Evolutionary conservation across 2,113 vertebrate species (phyloP), one percentile per base, ranked within the genome.

Genomic region (Cyrtonyx montezumae): DNA sequence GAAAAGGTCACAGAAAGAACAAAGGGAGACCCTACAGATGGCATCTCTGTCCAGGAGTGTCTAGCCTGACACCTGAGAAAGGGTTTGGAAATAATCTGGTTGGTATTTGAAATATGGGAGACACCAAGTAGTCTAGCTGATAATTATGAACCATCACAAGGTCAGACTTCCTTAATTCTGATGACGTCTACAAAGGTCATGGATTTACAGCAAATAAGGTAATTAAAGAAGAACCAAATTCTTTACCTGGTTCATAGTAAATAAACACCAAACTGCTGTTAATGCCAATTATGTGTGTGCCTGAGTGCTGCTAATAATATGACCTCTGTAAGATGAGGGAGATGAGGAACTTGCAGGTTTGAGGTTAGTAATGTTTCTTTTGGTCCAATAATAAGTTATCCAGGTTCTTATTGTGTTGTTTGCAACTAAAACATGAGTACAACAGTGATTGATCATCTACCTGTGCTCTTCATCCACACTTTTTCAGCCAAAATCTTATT

Each of bases 401-500:
- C 46, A 16, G 25, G 21, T 56, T n/a, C 78, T 79, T 81, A 36
- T 61, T 79, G 14, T 51, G 34, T 71, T 32, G 36, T 73, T 89
- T 71, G 48, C 43, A 43, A 40, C 14, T 61, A 40, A 77, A 89
- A 32, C 59, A 45, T 34, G 8, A 59, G 13, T 61, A 18, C 51
- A 84, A 13, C 2, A 13, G 22, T 56, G 63, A 69, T 9, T 73
- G 17, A 58, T 88, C n/a, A 40, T 21, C 9, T 40, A 37, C 17
- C 58, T 69, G 8, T 62, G 36, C 26, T 53, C 8, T 7, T 68
- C 62, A 43, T 49, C 16, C 36, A 53, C 2, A 11, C 4, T 15
- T 79, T 89, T 79, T 46, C 36, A n/a, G 6, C 58, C 15, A 87
- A 89, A 87, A 92, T 66, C 10, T 65, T 56, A n/a, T n/a, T n/a